A percentile compares a stretch with the other conserved stretches of the same genome.
These are phyloP conservation scores for Echinops telfairi DNA, from an alignment of 2,113 vertebrate genomes.

Conservation along the genomic window DNA sequence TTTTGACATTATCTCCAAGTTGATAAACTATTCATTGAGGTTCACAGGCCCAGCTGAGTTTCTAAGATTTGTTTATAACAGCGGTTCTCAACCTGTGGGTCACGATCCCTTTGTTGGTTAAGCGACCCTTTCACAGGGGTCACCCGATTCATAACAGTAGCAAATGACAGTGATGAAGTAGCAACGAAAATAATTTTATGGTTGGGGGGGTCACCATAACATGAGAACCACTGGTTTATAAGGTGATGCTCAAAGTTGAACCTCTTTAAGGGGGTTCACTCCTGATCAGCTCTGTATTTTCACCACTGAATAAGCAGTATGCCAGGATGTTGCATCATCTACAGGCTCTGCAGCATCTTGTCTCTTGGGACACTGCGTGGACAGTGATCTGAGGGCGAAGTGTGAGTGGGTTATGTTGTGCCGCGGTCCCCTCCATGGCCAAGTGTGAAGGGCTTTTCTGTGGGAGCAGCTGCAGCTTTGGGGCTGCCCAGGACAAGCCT, in stretches of 20 bases:
- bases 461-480: neutral
- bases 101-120: no score
- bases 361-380: neutral
- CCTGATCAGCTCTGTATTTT: neutral
- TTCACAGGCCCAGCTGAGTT: neutral
- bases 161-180: no score
- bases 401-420: neutral
- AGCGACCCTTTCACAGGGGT: no score
- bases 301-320: neutral
- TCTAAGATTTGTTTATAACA: neutral
- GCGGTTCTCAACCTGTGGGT: no score
- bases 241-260: slow-evolving; percentile 29
- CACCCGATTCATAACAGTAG: no score
- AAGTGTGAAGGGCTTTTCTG: neutral
- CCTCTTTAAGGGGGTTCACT: neutral
- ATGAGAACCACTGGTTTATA: neutral
- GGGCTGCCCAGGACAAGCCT: neutral
- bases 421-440: no score
- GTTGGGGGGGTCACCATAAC: no score
- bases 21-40: slow-evolving; percentile 8
- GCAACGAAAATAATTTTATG: no score
- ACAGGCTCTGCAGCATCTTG: neutral
- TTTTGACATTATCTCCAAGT: neutral
- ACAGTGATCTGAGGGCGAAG: neutral
- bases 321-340: neutral